Evolutionary conservation across 1,140 invertebrate genomes (phyloP), one percentile per base, ranked within the genome.

Genomic region (Caenorhabditis tropicalis): DNA sequence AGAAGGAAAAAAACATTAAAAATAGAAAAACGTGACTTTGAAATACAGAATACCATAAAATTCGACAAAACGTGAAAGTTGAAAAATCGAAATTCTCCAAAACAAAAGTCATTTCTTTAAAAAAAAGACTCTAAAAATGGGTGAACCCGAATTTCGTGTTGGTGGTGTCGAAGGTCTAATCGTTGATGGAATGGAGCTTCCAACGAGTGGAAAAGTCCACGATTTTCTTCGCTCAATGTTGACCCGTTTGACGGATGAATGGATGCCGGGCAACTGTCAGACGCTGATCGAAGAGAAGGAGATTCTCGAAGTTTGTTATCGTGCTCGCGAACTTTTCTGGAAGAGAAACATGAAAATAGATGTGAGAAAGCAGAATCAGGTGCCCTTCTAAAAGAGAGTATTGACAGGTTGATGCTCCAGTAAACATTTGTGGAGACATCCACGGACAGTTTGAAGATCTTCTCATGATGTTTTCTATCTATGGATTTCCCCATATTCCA

Each of bases 381-480:
- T 53, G 49, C 6, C 6, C 49, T 19, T 51, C 15, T n/a, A 51
- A 51, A 51, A 0, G 6, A 0, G 6, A n/a, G 49, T n/a, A 2
- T 53, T 4, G 16, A n/a, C 0, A 65, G 79, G 39, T 86, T 1
- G 46, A 81, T 2, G 80, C 83, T 24, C 86, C 87, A 15, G 51
- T 83, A 29, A 87, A 27, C 12, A 84, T 88, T 27, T 46, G 65
- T 33, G 92, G 92, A 70, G 92, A 93, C 84, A 92, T 93, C 83
- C 92, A 93, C 82, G 92, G 92, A 39, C 92, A 93, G 85, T 93
- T 92, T 21, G 46, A 85, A 19, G 87, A 88, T 70, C 49, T 88
- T 7, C 27, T 84, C 4, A 31, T 51, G 6, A 43, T 88, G 6
- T 85, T 88, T 46, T 24, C 51, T 21, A 82, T 82, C 24, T 79